These are phyloP conservation scores for Festucalex cinctus DNA, from an alignment of 2,113 vertebrate genomes.

Conservation along the genomic window DNA sequence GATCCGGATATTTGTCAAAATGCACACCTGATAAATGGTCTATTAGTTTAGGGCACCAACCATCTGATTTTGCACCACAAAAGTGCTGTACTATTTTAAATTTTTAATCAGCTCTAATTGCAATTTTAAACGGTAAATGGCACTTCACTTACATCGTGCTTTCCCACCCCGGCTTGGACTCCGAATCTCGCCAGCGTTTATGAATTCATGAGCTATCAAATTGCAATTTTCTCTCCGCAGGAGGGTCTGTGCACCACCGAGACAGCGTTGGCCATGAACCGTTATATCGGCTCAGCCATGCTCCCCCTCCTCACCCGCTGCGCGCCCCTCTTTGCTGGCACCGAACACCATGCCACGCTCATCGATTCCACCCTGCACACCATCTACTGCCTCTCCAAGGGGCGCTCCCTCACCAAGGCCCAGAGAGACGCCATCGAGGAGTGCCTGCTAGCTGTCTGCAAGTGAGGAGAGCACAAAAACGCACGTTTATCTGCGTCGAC, in stretches of 20 bases:
- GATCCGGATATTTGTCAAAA: too few species aligned
- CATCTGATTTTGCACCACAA: too few species aligned
- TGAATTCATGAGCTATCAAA: not conserved
- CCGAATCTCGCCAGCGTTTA: not conserved
- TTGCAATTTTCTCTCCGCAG: slow-evolving; percentile 58
- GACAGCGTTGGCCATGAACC: slow-evolving; percentile 90
- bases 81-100: too few species aligned
- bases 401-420: slow-evolving; percentile 94
- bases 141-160: too few species aligned
- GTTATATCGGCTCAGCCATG: slow-evolving; percentile 92
- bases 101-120: too few species aligned
- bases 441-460: slow-evolving; percentile 92
- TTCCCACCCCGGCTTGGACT: not conserved
- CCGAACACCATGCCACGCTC: slow-evolving; percentile 87
- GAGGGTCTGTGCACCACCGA: slow-evolving; percentile 91
- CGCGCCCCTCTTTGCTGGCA: slow-evolving; percentile 89
- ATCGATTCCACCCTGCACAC: slow-evolving; percentile 94
- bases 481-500: slow-evolving; percentile 8
- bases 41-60: too few species aligned
- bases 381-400: slow-evolving; percentile 94
- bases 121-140: too few species aligned
- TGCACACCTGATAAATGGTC: too few species aligned
- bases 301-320: slow-evolving; percentile 92
- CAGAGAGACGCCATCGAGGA: slow-evolving; percentile 97
- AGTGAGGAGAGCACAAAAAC: slow-evolving; percentile 69